Base-by-base conservation (phyloP, 2,888 invertebrate genomes). In the Lysandra bellargus region DNA sequence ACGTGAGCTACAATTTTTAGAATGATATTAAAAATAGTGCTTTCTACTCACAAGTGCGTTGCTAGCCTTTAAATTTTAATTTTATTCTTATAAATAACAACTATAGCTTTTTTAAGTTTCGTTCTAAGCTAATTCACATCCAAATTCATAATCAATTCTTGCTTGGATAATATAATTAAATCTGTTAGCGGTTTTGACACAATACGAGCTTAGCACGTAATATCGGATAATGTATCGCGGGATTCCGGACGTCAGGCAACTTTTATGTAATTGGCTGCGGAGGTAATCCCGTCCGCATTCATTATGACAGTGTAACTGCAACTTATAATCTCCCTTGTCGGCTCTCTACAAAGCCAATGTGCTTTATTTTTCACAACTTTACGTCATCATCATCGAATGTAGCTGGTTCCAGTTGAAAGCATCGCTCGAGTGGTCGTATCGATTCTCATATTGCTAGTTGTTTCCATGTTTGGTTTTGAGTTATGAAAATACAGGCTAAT, bases 221-320 rank as follows among this genome's bases (percentile, higher is more conserved):
- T 83, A 83, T 82, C 80, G 81, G 81, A 84, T 85, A 86, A 86
- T 84, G 85, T 86, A 88, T 87, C 83, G 85, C 83, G 83, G 89
- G 89, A 89, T 90, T 89, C 85, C 85, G 84, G 83, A 84, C 88
- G 88, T 88, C 88, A 86, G 83, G 75, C 83, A 88, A 90, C 88
- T 90, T 91, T 89, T 88, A 87, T 88, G 84, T 87, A 88, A 90
- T 88, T 88, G 87, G 86, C 84, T 85, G 83, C 82, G 84, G 81
- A 79, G 81, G 83, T 89, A 91, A 91, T 90, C 90, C 89, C 83
- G 81, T 84, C 87, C 87, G 87, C 87, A 88, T 89, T 91, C 88
- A 91, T 91, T 91, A 90, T 83, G 84, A 81, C 84, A 81, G 80
- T 86, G 86, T 86, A 87, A 88, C 84, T 87, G 87, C 88, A 90